Evolutionary conservation across 2,888 invertebrate genomes (phyloP), one percentile per base, ranked within the genome.

Genomic region (Aphodius sticticus): DNA sequence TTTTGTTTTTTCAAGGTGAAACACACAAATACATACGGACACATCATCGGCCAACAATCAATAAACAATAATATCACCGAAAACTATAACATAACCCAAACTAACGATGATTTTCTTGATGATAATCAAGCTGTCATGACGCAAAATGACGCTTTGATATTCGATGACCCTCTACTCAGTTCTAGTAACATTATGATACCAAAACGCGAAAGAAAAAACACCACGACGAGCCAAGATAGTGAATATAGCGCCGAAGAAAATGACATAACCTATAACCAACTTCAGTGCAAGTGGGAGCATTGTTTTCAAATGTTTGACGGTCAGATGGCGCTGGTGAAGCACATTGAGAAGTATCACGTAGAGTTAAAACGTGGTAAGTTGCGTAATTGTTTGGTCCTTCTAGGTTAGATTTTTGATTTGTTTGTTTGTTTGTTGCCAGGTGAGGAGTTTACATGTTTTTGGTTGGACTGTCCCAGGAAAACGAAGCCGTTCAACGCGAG

Each of bases 401-500:
- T 7, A 2, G 12, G 7, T 53, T 7, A 53, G 53, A 69, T 70
- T 81, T 36, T 70, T 7, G 16, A 80, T 77, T 37, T 72, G 36
- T 69, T 37, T 69, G 53, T 69, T 79, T 80, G 74, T 70, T 35
- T 15, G 16, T 12, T 14, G 16, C 6, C 16, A 92, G 94, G 94
- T 14, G 94, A 98, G 84, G 96, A 97, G 84, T 99, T 98, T 89
- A 95, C 97, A 53, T 99, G 99, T 86, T 93, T 95, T 74, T 99
- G 99, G 99, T 91, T 93, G 79, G 96, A 96, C n/a, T 99, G 99
- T 89, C 95, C 96, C 0, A 91, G 98, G 78, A 93, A 95, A 82
- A 93, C 95, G 15, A 94, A 97, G 79, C 98, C 98, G 0, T 99
- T 99, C 91, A 99, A 99, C 89, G 99, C 99, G 0, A 93, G 99